phyloP scores from a whole-genome alignment of 2,888 invertebrate species.

The Drosophila melanosoma region DNA sequence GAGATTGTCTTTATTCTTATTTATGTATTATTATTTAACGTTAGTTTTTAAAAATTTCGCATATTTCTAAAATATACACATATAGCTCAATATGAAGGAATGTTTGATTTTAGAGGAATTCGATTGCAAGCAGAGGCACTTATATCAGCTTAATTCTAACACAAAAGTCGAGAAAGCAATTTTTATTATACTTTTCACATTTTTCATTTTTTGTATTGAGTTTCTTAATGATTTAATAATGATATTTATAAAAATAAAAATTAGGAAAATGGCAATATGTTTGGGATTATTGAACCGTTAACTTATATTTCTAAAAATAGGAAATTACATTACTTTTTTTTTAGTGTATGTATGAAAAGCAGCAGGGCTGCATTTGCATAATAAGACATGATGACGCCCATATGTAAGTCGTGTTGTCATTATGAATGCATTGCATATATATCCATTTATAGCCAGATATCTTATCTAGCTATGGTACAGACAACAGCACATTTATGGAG shows the following conservation, averaged over 20 bases:
- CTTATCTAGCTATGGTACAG: slow-evolving; percentile 10
- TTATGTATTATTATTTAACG: background rate
- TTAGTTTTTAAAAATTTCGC: background rate
- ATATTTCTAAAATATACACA: background rate
- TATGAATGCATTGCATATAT: background rate
- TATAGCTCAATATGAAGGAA: background rate
- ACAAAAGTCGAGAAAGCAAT: background rate
- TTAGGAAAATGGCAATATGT: background rate
- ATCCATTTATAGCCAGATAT: slow-evolving; percentile 2
- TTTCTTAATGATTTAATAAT: background rate
- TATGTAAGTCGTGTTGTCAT: background rate
- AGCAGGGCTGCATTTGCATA: background rate
- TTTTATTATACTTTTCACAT: background rate
- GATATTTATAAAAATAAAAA: background rate
- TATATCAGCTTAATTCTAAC: background rate
- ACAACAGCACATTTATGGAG: background rate
- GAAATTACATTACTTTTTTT: too few species aligned
- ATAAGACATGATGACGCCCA: background rate
- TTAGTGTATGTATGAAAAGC: background rate
- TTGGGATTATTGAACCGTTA: background rate
- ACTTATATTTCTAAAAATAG: too few species aligned
- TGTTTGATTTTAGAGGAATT: background rate
- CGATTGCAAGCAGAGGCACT: background rate
- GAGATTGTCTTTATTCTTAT: background rate
- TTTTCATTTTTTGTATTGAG: background rate